phyloP scores from a whole-genome alignment of 1,140 invertebrate species.

The Argopecten irradians region DNA sequence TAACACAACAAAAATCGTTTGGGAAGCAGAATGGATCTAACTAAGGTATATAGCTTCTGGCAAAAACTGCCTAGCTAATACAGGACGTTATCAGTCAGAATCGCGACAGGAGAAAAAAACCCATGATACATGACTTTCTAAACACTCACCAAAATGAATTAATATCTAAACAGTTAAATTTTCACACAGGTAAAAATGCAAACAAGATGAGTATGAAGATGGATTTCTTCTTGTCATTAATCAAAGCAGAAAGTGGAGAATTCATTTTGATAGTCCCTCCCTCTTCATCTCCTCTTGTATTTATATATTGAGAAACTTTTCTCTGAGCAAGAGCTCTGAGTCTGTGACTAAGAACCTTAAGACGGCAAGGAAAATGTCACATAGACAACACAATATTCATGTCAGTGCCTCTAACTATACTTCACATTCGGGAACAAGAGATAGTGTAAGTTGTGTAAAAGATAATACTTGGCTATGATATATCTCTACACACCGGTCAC shows the following conservation, averaged over 20 bases:
- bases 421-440: no score
- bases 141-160: neutral
- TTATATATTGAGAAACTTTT: neutral
- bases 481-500: neutral
- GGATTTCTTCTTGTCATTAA: neutral
- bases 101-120: neutral
- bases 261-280: neutral
- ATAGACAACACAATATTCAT: neutral
- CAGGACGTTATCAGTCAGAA: neutral
- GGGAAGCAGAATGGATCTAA: neutral
- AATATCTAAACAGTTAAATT: neutral
- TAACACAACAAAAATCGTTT: slow-evolving; percentile 17
- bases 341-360: neutral
- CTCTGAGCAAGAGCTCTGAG: neutral
- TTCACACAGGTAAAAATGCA: neutral
- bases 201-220: neutral
- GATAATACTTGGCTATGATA: neutral
- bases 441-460: neutral
- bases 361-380: neutral
- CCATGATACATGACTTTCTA: slow-evolving; percentile 10
- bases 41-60: neutral
- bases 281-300: neutral
- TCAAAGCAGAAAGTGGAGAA: neutral
- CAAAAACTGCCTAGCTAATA: neutral
- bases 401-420: neutral